Conservation (phyloP, 2,113 vertebrate species). For the Tylochromis polylepis region DNA sequence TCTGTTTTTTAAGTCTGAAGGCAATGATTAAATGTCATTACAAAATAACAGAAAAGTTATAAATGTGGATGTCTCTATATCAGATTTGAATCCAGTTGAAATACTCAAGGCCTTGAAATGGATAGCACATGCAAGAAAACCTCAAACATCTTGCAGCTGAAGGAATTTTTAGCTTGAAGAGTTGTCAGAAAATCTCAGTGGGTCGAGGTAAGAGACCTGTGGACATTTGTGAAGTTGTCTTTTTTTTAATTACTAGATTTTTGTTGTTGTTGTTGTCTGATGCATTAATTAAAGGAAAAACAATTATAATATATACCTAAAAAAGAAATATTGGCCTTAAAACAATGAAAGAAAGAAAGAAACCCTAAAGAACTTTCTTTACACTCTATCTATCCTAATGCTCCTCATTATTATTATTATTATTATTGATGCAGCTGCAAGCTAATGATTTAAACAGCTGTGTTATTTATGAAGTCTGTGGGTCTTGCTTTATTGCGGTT, state of each 20-base stretch:
- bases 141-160: neutral
- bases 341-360: neutral
- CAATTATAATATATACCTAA: neutral
- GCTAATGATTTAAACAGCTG: neutral
- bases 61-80: neutral
- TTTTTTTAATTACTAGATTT: neutral
- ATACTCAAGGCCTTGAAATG: neutral
- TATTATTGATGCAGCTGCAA: neutral
- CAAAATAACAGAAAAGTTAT: neutral
- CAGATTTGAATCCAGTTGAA: neutral
- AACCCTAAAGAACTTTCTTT: neutral
- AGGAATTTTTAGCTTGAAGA: neutral
- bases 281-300: neutral
- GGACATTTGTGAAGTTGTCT: neutral
- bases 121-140: neutral
- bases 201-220: neutral
- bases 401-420: neutral
- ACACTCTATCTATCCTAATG: neutral
- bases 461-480: neutral
- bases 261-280: neutral
- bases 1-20: neutral
- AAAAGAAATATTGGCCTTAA: neutral
- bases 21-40: neutral
- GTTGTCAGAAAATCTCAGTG: neutral
- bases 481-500: neutral